These are phyloP conservation scores for Tragelaphus imberbis DNA, from an alignment of 2,113 vertebrate genomes.

Conservation along the genomic window DNA sequence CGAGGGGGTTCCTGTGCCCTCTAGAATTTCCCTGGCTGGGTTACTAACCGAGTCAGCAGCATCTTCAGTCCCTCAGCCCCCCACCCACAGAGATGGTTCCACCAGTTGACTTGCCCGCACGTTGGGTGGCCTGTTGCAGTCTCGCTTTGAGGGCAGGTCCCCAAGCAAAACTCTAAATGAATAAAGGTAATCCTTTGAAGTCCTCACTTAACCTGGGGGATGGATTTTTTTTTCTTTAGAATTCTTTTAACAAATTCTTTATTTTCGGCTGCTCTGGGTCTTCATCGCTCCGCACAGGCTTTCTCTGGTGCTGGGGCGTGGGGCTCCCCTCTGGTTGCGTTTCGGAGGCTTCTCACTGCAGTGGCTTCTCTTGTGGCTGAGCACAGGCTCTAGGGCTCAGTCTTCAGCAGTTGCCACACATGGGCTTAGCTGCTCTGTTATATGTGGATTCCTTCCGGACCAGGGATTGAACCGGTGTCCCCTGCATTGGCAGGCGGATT, in stretches of 20 bases:
- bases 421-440: background rate
- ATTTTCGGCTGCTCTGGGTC: background rate
- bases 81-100: background rate
- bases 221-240: background rate
- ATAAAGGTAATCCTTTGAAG: background rate
- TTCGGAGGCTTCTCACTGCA: rapidly evolving
- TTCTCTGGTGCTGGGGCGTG: background rate
- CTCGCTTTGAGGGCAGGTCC: background rate
- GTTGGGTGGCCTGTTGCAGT: background rate
- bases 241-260: background rate
- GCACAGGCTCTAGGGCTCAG: background rate
- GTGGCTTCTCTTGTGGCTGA: background rate
- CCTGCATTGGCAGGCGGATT: background rate
- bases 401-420: rapidly evolving
- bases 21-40: background rate
- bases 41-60: background rate
- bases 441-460: background rate
- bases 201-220: background rate
- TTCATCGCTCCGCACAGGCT: rapidly evolving
- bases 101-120: background rate
- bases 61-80: background rate
- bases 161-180: background rate
- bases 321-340: background rate
- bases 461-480: background rate
- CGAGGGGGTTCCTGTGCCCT: background rate